phyloP scores from a whole-genome alignment of 2,113 vertebrate genomes.

The Oryzias celebensis region DNA sequence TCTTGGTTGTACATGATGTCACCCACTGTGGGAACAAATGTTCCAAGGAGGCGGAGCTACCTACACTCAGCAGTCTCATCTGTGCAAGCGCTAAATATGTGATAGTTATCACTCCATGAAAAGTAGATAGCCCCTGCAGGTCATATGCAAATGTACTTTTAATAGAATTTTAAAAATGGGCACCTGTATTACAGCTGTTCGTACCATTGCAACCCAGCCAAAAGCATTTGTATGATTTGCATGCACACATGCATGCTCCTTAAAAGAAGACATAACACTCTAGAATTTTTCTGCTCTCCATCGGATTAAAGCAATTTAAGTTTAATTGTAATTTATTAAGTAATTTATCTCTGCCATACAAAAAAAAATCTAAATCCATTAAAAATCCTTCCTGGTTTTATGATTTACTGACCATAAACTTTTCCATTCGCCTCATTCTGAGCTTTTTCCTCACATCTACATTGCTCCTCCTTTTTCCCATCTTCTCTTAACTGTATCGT shows the following conservation, averaged over 20 bases:
- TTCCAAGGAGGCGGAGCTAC: constrained; percentile 33
- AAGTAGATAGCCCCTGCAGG: constrained; percentile 33
- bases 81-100: constrained; percentile 33
- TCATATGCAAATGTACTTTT: constrained; percentile 37
- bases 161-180: too few species aligned
- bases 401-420: constrained; percentile 25
- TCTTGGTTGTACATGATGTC: constrained; percentile 50
- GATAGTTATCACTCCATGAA: constrained; percentile 31
- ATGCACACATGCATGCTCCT: background rate
- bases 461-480: constrained; percentile 4
- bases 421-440: constrained; percentile 19
- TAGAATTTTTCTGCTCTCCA: constrained; percentile 20
- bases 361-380: constrained; percentile 33
- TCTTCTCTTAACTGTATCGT: constrained; percentile 17
- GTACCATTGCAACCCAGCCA: background rate
- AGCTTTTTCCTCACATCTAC: constrained; percentile 7
- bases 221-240: background rate
- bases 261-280: background rate
- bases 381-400: constrained; percentile 29
- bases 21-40: constrained; percentile 40
- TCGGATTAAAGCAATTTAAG: constrained; percentile 22
- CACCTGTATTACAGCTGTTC: constrained; percentile 7
- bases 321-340: background rate
- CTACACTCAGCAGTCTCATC: constrained; percentile 33
- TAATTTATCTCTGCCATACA: constrained; percentile 54